Percentiles rank a stretch among this genome's conserved stretches.
phyloP scores from a whole-genome alignment of 2,113 vertebrate genomes.

The Balaeniceps rex region DNA sequence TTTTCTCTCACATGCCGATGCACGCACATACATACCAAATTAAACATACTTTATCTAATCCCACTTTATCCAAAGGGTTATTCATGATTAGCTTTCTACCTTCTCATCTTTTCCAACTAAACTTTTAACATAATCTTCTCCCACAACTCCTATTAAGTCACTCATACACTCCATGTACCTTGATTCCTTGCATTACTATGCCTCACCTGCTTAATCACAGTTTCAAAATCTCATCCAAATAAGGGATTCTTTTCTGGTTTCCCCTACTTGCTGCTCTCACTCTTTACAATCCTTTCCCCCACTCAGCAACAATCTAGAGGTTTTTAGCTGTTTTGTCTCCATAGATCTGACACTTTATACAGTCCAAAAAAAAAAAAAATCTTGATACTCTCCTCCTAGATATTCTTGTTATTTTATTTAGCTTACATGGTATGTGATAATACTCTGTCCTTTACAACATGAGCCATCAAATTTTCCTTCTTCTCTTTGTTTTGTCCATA shows the following conservation, averaged over 20 bases:
- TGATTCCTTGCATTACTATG: not conserved
- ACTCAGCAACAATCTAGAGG: not conserved
- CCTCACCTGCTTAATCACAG: not conserved
- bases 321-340: not conserved
- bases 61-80: not conserved
- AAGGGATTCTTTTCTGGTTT: not conserved
- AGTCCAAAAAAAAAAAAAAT: not conserved
- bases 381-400: not conserved
- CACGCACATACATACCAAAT: accelerated
- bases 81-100: not conserved
- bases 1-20: not conserved
- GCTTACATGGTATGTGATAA: not conserved
- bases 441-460: not conserved
- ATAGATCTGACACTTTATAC: not conserved
- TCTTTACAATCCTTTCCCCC: not conserved
- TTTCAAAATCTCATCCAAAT: not conserved
- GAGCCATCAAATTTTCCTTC: not conserved
- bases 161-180: not conserved
- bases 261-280: not conserved
- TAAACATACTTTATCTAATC: not conserved
- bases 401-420: not conserved
- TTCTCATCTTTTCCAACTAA: not conserved
- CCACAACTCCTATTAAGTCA: not conserved
- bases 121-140: not conserved
- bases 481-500: not conserved